Evolutionary conservation across 2,797 vertebrate genomes (phyloP).

Genomic region (Pogonophryne albipinna): DNA sequence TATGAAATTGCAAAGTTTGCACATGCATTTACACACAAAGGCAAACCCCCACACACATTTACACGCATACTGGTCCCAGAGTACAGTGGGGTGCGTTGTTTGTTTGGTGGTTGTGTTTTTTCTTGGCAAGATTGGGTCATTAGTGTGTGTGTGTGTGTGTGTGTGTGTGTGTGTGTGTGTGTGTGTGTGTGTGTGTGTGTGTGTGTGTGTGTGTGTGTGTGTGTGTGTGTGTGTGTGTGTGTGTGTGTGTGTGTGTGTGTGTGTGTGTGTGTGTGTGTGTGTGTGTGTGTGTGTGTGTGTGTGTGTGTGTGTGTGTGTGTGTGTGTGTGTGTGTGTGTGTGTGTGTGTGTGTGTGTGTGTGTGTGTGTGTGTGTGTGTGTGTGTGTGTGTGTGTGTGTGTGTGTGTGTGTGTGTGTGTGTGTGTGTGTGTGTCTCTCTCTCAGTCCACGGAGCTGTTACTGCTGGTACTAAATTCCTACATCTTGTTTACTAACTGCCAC

Average conservation of each 20-base stretch:
- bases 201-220: conserved; percentile 60
- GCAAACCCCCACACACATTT: conserved; percentile 21
- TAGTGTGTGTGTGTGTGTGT: conserved; percentile 68
- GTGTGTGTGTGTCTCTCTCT: no score
- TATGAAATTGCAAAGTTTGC: conserved; percentile 41
- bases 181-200: conserved; percentile 60
- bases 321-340: conserved; percentile 39
- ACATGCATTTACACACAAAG: conserved; percentile 47
- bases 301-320: conserved; percentile 58
- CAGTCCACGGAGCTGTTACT: no score
- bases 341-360: conserved; percentile 9
- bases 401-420: conserved; percentile 6
- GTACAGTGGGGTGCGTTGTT: conserved; percentile 74
- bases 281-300: conserved; percentile 55
- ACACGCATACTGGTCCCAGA: conserved; percentile 49
- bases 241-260: conserved; percentile 58
- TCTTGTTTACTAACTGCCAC: conserved; percentile 49
- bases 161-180: conserved; percentile 56
- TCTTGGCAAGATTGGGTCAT: conserved; percentile 77
- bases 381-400: conserved; percentile 4
- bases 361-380: conserved; percentile 27
- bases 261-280: conserved; percentile 59
- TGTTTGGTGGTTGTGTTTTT: conserved; percentile 76
- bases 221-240: conserved; percentile 61
- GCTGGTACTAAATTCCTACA: no score